Percentiles rank a stretch among this genome's conserved stretches.
phyloP scores from a whole-genome alignment of 2,113 vertebrate species.

The Oreocharis arfaki region DNA sequence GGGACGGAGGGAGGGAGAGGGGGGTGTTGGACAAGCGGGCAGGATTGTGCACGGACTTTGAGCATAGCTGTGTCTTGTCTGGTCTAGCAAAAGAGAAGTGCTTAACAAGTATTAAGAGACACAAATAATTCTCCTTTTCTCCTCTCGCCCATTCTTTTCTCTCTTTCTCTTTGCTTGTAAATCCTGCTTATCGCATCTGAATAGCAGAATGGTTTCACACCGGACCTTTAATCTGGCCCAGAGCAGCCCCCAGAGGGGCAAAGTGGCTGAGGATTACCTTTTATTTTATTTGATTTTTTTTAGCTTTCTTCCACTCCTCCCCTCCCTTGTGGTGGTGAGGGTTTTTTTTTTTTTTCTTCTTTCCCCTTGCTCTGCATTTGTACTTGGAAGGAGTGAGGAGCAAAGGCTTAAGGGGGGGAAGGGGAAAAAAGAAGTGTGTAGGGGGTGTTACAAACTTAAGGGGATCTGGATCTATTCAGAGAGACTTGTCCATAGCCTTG shows the following conservation, averaged over 20 bases:
- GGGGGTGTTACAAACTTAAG: slow-evolving; percentile 85
- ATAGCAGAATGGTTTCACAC: slow-evolving; percentile 77
- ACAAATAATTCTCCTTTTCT: slow-evolving; percentile 83
- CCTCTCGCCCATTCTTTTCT: slow-evolving; percentile 73
- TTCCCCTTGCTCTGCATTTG: slow-evolving; percentile 81
- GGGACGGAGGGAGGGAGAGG: background rate
- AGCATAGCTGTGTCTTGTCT: slow-evolving; percentile 74
- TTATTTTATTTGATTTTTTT: slow-evolving; percentile 73
- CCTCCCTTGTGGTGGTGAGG: slow-evolving; percentile 5
- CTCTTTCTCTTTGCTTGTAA: slow-evolving; percentile 79
- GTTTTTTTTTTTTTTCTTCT: background rate
- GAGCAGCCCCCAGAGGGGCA: slow-evolving; percentile 75
- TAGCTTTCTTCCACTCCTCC: slow-evolving; percentile 65
- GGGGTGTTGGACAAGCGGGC: slow-evolving; percentile 3
- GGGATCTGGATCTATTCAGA: slow-evolving; percentile 93
- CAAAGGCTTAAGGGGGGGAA: slow-evolving; percentile 70
- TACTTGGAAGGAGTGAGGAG: slow-evolving; percentile 79
- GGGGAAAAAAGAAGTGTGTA: slow-evolving; percentile 44
- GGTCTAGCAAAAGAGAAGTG: slow-evolving; percentile 75
- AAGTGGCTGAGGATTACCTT: slow-evolving; percentile 81
- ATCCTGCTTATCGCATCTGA: slow-evolving; percentile 81
- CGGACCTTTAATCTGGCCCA: slow-evolving; percentile 80
- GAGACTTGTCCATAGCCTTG: slow-evolving; percentile 84
- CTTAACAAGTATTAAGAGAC: slow-evolving; percentile 82
- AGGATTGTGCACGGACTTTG: slow-evolving; percentile 63